A percentile compares a stretch with the other conserved stretches of the same genome.
Evolutionary conservation across 2,797 vertebrate species (phyloP).

Genomic region (Clarias pachynema): DNA sequence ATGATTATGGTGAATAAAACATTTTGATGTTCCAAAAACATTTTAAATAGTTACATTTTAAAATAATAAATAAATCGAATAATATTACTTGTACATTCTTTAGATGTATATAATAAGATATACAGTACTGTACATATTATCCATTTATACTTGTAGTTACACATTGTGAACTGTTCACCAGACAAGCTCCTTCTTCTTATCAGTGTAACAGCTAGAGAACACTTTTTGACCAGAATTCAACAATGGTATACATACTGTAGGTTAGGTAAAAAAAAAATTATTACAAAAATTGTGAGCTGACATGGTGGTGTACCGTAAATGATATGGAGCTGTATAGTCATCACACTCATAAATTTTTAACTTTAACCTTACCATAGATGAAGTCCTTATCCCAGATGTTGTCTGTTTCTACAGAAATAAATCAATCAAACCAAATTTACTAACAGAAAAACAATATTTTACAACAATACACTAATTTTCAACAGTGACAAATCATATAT

Average conservation of each 20-base stretch:
- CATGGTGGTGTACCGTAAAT: background rate
- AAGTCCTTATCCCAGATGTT: slow-evolving; percentile 42
- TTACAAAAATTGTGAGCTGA: background rate
- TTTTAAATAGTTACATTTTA: background rate
- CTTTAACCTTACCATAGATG: slow-evolving; percentile 47
- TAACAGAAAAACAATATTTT: background rate
- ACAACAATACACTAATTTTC: background rate
- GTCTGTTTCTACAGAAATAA: slow-evolving; percentile 27
- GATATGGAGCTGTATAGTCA: background rate
- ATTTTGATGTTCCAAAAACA: background rate
- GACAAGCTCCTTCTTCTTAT: background rate
- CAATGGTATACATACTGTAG: background rate
- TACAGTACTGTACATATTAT: background rate
- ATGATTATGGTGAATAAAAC: background rate
- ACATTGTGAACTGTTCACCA: background rate
- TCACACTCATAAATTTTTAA: background rate
- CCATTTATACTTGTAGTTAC: background rate
- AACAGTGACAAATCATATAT: background rate
- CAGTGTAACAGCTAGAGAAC: background rate
- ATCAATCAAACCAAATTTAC: background rate
- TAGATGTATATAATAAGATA: too few relatives aligned
- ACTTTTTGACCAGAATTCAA: background rate
- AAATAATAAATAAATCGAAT: background rate
- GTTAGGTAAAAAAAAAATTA: too few relatives aligned
- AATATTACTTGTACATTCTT: background rate